Base-by-base conservation (phyloP, 2,888 invertebrate genomes). In the Ectemnius lituratus region DNA sequence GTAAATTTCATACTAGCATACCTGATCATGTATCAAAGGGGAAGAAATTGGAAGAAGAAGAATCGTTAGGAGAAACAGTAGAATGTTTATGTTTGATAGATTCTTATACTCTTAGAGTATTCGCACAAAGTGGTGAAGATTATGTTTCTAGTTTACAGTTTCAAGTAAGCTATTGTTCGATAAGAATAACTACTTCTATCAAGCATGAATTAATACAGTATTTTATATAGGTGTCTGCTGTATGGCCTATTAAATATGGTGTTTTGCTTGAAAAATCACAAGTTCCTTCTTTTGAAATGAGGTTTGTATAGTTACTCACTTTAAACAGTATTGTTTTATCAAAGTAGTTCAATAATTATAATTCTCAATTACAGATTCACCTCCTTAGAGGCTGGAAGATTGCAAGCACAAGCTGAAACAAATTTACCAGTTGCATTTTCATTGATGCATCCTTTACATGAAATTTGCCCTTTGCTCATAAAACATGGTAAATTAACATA, bases 181-280 rank as follows among this genome's bases (percentile, higher is more conserved):
- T 18, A 27, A 14, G 14, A 2, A 52, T 52, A 23, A 58, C 57
- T 74, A 13, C 18, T 59, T 70, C 18, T 20, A 57, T 46, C 59
- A 59, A 37, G 46, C 2, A 59, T 69, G 20, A 58, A 52, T 64
- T 52, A 52, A 18, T 67, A 5, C 20, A 59, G 46, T 70, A 57
- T 46, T 57, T 4, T 23, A 20, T 65, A 59, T 63, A 96, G 92
- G 95, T 97, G 1, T 94, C 95, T 62, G 94, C 94, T 84, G 93
- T 96, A 0, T 98, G 97, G 97, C 93, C 94, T 0, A 97, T 96
- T 83, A 95, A 95, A 86, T 97, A 94, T 91, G 98, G 98, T 2
- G 93, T 98, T 46, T 90, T 98, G 60, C 92, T 98, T 79, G 97
- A 98, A 90, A 95, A 95, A 79, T 86, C 87, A 47, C 86, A 88